Base-by-base conservation (phyloP, 23 tunicate genomes). In the Diplosoma virens region DNA sequence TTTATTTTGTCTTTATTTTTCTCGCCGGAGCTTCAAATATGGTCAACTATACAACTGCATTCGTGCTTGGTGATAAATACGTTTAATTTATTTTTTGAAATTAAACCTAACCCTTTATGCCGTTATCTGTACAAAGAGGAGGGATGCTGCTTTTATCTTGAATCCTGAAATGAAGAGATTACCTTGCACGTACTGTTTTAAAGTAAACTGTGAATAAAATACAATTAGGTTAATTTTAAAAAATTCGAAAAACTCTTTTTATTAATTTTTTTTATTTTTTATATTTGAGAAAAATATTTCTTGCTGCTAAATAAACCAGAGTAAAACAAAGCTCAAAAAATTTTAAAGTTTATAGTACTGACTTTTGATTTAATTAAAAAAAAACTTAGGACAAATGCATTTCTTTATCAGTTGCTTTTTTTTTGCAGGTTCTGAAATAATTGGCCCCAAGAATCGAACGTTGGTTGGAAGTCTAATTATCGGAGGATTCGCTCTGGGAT, bases 401-500 rank as follows among this genome's bases (percentile, higher is more conserved):
- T 46, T 46, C 11, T 16, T 46, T n/a, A n/a, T n/a, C n/a, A n/a
- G n/a, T n/a, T n/a, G 65, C 22, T 58, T 58, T 9, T 14, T 16
- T 18, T 59, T 70, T 18, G 21, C 47, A 85, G 90, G 83, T 55
- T 58, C 90, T 2, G 90, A 85, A 37, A 69, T 59, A 0, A 71
- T 79, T 28, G 30, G 45, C 53, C 52, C 90, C 17, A 85, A 53
- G 30, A 75, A 79, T 37, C 66, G 90, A 0, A 83, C 69, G 6
- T 0, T 78, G 6, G 65, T 78, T 35, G 83, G 90, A 37, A 79
- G 77, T 11, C 47, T 85, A 0, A 61, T 77, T 0, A 73, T 85
- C 30, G 90, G 83, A 3, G 90, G 90, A 1, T 85, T 85, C 48
- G 84, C 90, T 1, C 25, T 85, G 3, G 90, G 90, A 26, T 85